A percentile compares a stretch with the other conserved stretches of the same genome.
phyloP scores from a whole-genome alignment of 2,797 vertebrate species.

The Ptychobarbus kaznakovi region DNA sequence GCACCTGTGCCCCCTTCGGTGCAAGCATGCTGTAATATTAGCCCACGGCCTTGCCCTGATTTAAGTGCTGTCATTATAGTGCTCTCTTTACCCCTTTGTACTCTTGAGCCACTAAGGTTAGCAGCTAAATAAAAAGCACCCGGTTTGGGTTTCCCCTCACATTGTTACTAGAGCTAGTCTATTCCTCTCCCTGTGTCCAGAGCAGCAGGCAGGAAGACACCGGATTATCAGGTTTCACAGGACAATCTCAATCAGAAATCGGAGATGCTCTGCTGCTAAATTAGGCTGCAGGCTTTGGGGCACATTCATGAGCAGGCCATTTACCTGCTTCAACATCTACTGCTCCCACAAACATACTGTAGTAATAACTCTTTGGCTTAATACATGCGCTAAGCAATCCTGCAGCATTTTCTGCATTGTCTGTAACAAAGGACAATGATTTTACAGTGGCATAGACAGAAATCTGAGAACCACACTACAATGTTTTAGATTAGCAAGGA shows the following conservation, averaged over 20 bases:
- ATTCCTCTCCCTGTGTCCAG: constrained; percentile 63
- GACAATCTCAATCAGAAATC: constrained; percentile 65
- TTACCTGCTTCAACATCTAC: constrained; percentile 42
- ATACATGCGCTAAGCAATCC: constrained; percentile 43
- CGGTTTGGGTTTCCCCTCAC: constrained; percentile 67
- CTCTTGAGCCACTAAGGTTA: constrained; percentile 58
- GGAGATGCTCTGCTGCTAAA: constrained; percentile 61
- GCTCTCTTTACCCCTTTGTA: constrained; percentile 70
- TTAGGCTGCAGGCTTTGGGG: constrained; percentile 50
- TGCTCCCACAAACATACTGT: constrained; percentile 31
- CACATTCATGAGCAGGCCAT: constrained; percentile 37
- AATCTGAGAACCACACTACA: constrained; percentile 33
- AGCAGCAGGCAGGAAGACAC: constrained; percentile 54
- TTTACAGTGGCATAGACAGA: constrained; percentile 38
- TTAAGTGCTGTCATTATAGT: constrained; percentile 62
- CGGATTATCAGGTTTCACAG: constrained; percentile 70
- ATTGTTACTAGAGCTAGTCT: constrained; percentile 73
- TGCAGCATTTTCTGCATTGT: constrained; percentile 23
- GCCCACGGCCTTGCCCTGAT: constrained; percentile 71
- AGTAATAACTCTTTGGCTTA: constrained; percentile 44
- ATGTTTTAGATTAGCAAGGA: constrained; percentile 23
- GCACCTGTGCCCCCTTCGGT: constrained; percentile 33
- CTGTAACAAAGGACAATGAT: constrained; percentile 8
- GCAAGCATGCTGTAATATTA: constrained; percentile 74
- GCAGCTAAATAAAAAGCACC: constrained; percentile 55